phyloP scores from a whole-genome alignment of 2,797 vertebrate genomes.

The Helarctos malayanus region DNA sequence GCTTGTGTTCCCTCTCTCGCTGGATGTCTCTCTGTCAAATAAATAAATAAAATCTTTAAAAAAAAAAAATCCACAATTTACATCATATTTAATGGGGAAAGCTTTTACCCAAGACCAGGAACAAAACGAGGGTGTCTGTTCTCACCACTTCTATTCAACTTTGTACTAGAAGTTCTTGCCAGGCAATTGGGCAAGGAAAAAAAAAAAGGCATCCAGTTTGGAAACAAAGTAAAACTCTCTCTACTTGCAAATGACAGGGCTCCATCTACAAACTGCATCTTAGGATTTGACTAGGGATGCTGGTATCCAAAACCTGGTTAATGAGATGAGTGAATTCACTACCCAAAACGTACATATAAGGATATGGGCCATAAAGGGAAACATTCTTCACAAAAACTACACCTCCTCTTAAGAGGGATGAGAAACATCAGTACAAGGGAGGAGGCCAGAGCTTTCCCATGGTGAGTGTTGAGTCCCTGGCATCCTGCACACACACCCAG shows the following conservation, averaged over 20 bases:
- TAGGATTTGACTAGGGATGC: slow-evolving; percentile 14
- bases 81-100: not conserved
- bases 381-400: not conserved
- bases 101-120: not conserved
- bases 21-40: too few relatives aligned
- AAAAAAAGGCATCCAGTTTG: not conserved
- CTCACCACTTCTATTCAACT: not conserved
- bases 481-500: not conserved
- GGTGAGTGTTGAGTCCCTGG: not conserved
- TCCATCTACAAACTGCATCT: not conserved
- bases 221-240: not conserved
- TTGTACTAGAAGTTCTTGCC: not conserved
- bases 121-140: not conserved
- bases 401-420: not conserved
- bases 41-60: too few relatives aligned
- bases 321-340: not conserved
- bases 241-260: not conserved
- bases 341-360: not conserved
- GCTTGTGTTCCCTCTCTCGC: too few relatives aligned
- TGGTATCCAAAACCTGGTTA: slow-evolving; percentile 36
- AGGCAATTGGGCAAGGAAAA: not conserved
- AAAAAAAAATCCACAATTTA: not conserved
- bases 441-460: not conserved
- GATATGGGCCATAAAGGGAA: not conserved
- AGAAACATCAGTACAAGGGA: not conserved